These are phyloP conservation scores for Tanypteryx hageni DNA, from an alignment of 2,888 invertebrate genomes.

Conservation along the genomic window DNA sequence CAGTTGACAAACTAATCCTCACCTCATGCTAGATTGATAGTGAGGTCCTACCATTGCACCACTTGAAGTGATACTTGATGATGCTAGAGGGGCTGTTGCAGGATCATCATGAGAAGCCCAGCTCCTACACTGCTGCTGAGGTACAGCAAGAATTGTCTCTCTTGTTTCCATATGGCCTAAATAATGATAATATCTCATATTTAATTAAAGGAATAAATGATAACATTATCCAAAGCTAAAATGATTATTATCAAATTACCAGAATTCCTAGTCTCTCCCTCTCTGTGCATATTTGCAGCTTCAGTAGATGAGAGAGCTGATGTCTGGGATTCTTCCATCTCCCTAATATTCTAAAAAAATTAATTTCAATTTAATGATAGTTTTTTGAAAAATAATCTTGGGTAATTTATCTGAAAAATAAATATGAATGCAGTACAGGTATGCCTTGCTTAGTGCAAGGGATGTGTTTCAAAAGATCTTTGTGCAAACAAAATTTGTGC, in stretches of 20 bases:
- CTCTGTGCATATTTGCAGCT: constrained; percentile 86
- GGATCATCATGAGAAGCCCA: constrained; percentile 72
- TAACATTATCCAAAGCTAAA: not conserved
- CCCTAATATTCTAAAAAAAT: too few relatives aligned
- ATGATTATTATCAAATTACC: constrained; percentile 71
- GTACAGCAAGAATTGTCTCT: constrained; percentile 77
- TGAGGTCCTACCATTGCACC: constrained; percentile 43
- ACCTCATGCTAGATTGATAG: constrained; percentile 33
- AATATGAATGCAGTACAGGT: too few relatives aligned
- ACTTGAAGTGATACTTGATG: not conserved
- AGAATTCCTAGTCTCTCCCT: constrained; percentile 85
- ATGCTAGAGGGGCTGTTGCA: not conserved
- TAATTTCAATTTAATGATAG: too few relatives aligned
- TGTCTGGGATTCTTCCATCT: too few relatives aligned
- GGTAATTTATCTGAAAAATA: too few relatives aligned
- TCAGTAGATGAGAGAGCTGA: too few relatives aligned
- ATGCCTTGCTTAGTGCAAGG: too few relatives aligned
- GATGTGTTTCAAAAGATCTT: too few relatives aligned
- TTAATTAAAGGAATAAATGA: not conserved
- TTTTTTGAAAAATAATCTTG: too few relatives aligned
- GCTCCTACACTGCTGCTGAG: constrained; percentile 78
- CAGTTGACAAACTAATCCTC: not conserved
- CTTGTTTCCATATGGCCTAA: constrained; percentile 74
- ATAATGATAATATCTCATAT: constrained; percentile 21
- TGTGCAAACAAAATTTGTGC: too few relatives aligned